These are phyloP conservation scores for Ganaspis sp. DNA, from an alignment of 1,140 invertebrate species.

Conservation along the genomic window DNA sequence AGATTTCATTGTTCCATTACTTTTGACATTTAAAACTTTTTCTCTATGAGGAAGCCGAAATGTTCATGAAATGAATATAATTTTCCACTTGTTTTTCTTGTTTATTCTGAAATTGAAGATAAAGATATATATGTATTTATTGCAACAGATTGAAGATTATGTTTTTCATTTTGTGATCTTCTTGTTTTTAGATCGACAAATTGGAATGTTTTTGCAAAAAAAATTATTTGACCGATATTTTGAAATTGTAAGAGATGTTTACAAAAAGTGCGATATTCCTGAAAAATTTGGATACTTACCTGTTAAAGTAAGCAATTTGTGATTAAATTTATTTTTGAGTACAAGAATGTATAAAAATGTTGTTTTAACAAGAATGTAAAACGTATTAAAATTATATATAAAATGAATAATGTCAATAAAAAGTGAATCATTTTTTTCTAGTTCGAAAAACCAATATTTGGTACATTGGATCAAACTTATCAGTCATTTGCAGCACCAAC, in stretches of 20 bases:
- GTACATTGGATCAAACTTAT: constrained; percentile 80
- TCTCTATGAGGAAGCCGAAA: too few species aligned
- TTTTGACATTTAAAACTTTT: too few species aligned
- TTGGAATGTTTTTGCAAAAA: constrained; percentile 80
- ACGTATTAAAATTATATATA: too few species aligned
- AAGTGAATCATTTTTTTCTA: constrained; percentile 61
- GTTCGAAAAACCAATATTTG: constrained; percentile 85
- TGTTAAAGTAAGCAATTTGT: constrained; percentile 65
- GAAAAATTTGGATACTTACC: constrained; percentile 78
- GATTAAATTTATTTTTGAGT: constrained; percentile 15
- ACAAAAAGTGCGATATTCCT: constrained; percentile 79
- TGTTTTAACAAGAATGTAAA: too few species aligned
- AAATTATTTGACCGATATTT: constrained; percentile 81
- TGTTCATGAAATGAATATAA: too few species aligned
- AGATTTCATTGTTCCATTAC: too few species aligned
- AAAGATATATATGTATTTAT: too few species aligned
- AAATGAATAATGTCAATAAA: neutral
- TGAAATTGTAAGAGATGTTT: constrained; percentile 76
- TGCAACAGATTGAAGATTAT: too few species aligned
- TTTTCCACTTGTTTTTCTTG: too few species aligned
- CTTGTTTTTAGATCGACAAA: constrained; percentile 84
- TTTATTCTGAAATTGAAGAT: too few species aligned
- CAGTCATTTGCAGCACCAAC: constrained; percentile 87
- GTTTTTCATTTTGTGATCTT: too few species aligned
- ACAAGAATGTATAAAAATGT: too few species aligned